Evolutionary conservation across 2,888 invertebrate genomes (phyloP).

Genomic region (Dryomyza anilis): DNA sequence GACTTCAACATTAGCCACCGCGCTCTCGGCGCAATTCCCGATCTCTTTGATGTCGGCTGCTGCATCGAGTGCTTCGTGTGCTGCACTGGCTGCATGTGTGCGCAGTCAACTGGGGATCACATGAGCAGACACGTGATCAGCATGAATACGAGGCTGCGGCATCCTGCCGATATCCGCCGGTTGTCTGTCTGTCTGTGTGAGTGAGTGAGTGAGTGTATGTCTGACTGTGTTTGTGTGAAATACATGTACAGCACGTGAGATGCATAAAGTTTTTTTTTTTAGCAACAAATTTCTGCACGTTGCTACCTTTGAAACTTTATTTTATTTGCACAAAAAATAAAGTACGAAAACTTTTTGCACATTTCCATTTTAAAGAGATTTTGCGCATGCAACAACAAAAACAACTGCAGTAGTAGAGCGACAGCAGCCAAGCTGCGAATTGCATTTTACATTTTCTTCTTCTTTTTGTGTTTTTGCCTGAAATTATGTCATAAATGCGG

Average conservation of each 20-base stretch:
- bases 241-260: slow-evolving; percentile 14
- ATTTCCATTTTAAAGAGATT: background rate
- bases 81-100: background rate
- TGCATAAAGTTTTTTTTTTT: background rate
- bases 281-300: background rate
- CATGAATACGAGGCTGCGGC: background rate
- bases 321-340: background rate
- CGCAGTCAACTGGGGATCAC: slow-evolving; percentile 9
- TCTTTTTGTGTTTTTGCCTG: background rate
- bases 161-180: background rate
- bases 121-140: slow-evolving; percentile 21
- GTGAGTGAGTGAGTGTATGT: background rate
- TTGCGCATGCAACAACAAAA: background rate
- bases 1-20: background rate
- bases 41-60: background rate
- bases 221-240: slow-evolving; percentile 11
- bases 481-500: slow-evolving; percentile 11
- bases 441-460: slow-evolving; percentile 6
- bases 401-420: no score
- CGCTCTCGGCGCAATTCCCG: background rate
- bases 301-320: background rate
- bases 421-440: slow-evolving; percentile 1
- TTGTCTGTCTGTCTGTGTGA: background rate
- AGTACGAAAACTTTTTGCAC: background rate
- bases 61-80: background rate